Evolutionary conservation across 2,797 vertebrate species (phyloP), one percentile per base, ranked within the genome.

Genomic region (Eospalax fontanierii): DNA sequence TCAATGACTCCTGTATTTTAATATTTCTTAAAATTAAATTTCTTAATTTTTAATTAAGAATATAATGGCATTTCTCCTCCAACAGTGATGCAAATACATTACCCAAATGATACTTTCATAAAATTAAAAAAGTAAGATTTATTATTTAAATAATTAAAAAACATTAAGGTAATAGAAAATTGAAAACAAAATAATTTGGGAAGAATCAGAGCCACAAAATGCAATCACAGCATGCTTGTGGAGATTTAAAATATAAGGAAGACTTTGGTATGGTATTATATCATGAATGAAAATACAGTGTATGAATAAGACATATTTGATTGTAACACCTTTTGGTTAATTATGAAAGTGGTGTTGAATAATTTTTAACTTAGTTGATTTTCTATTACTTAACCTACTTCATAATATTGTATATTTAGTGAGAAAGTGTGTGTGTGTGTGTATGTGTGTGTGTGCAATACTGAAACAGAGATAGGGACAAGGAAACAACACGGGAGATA

Each of bases 391-490:
- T 89, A 11, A 40, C 11, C 21, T 46, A 63, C 15, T 7, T 50
- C 46, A 28, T n/a, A 6, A 71, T 26, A 83, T 76, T 66, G 0
- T 76, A 2, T 38, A 2, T 85, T 61, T 87, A 21, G 38, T 1
- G 19, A 28, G 3, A 7, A 54, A 54, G 50, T 54, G 8, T 54
- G 50, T 54, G 50, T 54, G 14, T 46, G 46, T 46, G 46, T 46
- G 46, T 46, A 11, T 46, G 46, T 46, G 46, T 46, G 46, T 54
- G 50, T 54, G 50, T 54, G 9, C 9, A 54, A 54, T 9, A 14
- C 50, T 54, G 50, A 54, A 7, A 54, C 87, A 91, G 87, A 96
- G 94, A 90, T 90, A 4, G 75, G 63, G 86, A 87, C 83, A 35
- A 43, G 90, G 66, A 83, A 95, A 80, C 3, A 21, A 61, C 10